Evolutionary conservation across 2,888 invertebrate genomes (phyloP).

Genomic region (Crematogaster levior): DNA sequence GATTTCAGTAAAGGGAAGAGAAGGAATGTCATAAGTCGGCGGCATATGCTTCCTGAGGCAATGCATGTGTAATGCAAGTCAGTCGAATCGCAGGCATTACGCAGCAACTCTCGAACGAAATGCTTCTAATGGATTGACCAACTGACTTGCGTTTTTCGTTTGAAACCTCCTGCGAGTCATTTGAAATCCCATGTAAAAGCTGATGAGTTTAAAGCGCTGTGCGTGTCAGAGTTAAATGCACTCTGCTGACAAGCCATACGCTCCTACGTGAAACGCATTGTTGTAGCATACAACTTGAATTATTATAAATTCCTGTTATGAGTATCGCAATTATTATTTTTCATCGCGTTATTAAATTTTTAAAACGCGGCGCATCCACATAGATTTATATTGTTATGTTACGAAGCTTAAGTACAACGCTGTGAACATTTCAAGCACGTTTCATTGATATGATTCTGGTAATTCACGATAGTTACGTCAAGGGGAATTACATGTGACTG

Average conservation of each 20-base stretch:
- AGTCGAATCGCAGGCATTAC: constrained; percentile 71
- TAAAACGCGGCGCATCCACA: not conserved
- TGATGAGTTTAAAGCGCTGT: constrained; percentile 66
- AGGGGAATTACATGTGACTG: not conserved
- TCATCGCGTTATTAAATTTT: not conserved
- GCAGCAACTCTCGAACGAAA: constrained; percentile 69
- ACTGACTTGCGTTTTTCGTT: constrained; percentile 72
- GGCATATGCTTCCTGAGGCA: constrained; percentile 57
- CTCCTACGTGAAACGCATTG: constrained; percentile 44
- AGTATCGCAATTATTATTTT: constrained; percentile 36
- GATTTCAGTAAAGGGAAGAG: constrained; percentile 39
- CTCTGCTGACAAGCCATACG: constrained; percentile 49
- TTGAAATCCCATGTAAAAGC: constrained; percentile 64
- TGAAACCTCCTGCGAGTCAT: constrained; percentile 53
- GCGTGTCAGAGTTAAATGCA: constrained; percentile 46
- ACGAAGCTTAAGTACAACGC: not conserved
- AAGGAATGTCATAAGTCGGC: constrained; percentile 45
- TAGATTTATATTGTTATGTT: not conserved
- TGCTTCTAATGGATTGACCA: constrained; percentile 74
- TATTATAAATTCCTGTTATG: constrained; percentile 25
- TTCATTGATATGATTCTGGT: not conserved
- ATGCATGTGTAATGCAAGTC: constrained; percentile 67
- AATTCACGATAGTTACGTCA: constrained; percentile 4
- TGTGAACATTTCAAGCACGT: not conserved
- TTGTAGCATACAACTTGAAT: constrained; percentile 40